A percentile compares a stretch with the other conserved stretches of the same genome.
These are phyloP conservation scores for Bombus polaris DNA, from an alignment of 1,140 invertebrate genomes.

Conservation along the genomic window DNA sequence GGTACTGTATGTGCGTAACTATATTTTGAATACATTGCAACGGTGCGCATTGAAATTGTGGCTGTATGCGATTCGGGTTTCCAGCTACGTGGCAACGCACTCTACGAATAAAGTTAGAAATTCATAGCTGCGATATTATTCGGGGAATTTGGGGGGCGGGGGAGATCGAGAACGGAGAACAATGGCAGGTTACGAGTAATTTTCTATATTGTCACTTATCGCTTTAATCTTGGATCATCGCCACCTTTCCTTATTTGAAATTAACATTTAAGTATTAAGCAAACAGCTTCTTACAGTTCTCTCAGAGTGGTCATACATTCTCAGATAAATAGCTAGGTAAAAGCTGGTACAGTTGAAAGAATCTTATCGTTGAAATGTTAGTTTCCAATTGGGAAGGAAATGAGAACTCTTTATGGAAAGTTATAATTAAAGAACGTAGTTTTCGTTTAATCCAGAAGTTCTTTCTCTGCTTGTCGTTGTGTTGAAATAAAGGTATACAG, in stretches of 20 bases:
- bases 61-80: slow-evolving; percentile 40
- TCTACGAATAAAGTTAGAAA: slow-evolving; percentile 54
- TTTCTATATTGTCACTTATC: too few species aligned
- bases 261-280: too few species aligned
- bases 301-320: too few species aligned
- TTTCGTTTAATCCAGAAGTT: not conserved
- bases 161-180: not conserved
- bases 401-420: not conserved
- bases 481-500: not conserved
- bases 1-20: slow-evolving; percentile 8
- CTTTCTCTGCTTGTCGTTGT: not conserved
- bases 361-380: not conserved
- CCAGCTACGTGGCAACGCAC: slow-evolving; percentile 53
- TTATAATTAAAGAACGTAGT: not conserved
- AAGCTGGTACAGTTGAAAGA: not conserved
- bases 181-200: not conserved
- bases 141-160: not conserved
- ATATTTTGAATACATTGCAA: slow-evolving; percentile 42
- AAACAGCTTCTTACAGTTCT: too few species aligned
- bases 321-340: too few species aligned
- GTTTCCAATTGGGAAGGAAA: not conserved
- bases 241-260: too few species aligned
- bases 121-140: slow-evolving; percentile 31
- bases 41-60: slow-evolving; percentile 32
- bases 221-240: too few species aligned